Conservation (phyloP, 1,140 invertebrate genomes). For the Watersipora subatra region DNA sequence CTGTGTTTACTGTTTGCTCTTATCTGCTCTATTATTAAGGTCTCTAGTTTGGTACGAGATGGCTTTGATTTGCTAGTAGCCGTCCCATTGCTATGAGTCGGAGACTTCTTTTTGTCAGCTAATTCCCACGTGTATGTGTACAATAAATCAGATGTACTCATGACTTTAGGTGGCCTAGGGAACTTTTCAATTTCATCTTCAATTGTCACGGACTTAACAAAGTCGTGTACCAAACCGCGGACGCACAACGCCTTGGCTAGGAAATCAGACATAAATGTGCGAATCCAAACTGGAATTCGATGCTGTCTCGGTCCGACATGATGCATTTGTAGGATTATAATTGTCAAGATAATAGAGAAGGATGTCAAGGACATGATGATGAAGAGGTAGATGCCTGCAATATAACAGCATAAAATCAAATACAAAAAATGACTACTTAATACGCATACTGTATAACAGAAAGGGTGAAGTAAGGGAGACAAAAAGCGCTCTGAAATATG, state of each 20-base stretch:
- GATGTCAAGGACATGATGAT: constrained; percentile 41
- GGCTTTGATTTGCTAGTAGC: too few species aligned
- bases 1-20: constrained; percentile 3
- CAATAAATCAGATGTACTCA: too few species aligned
- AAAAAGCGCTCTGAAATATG: neutral
- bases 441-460: neutral
- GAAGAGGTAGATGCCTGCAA: constrained; percentile 40
- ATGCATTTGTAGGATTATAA: constrained; percentile 40
- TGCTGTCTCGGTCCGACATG: constrained; percentile 35
- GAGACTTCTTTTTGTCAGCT: too few species aligned
- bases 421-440: neutral
- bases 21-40: neutral
- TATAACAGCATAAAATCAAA: neutral
- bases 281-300: constrained; percentile 29
- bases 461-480: neutral
- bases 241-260: neutral
- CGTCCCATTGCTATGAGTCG: too few species aligned
- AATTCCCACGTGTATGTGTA: too few species aligned
- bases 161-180: too few species aligned
- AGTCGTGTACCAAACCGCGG: too few species aligned
- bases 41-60: too few species aligned
- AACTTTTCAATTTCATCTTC: too few species aligned
- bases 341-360: constrained; percentile 40
- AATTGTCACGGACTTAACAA: too few species aligned
- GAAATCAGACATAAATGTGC: constrained; percentile 3